Evolutionary conservation across 2,888 invertebrate genomes (phyloP).

Genomic region (Euspilapteryx auroguttella): DNA sequence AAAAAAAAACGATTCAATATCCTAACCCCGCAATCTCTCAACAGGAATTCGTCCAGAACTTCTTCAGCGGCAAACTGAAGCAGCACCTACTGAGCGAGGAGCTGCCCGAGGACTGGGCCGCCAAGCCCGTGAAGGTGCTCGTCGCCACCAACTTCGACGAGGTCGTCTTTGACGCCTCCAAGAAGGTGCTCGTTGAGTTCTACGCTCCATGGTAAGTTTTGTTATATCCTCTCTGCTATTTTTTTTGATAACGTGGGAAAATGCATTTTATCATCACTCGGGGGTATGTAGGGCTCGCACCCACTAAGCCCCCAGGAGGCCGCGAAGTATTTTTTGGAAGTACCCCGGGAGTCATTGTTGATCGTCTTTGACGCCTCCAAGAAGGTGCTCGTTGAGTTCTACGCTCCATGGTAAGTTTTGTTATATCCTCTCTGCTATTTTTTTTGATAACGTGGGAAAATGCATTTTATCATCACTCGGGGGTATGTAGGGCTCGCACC

Average conservation of each 20-base stretch:
- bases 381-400: constrained; percentile 97
- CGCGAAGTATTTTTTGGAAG: too few species aligned
- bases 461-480: too few species aligned
- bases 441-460: too few species aligned
- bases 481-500: too few species aligned
- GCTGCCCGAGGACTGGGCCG: constrained; percentile 96
- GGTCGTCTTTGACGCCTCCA: constrained; percentile 82
- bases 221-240: neutral
- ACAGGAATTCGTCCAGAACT: constrained; percentile 81
- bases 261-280: too few species aligned
- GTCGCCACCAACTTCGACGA: constrained; percentile 96
- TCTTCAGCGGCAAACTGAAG: constrained; percentile 91
- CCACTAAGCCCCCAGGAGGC: too few species aligned
- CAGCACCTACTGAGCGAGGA: constrained; percentile 94
- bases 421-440: too few species aligned
- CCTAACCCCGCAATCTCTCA: constrained; percentile 10
- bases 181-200: constrained; percentile 97
- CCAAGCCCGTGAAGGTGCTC: constrained; percentile 86
- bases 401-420: constrained; percentile 85
- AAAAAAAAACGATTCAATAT: too few species aligned
- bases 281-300: too few species aligned
- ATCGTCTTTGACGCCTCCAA: constrained; percentile 86
- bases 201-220: constrained; percentile 89
- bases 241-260: too few species aligned
- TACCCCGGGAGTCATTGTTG: too few species aligned